Evolutionary conservation across 2,113 vertebrate species (phyloP).

Genomic region (Trochalopteron elliotii): DNA sequence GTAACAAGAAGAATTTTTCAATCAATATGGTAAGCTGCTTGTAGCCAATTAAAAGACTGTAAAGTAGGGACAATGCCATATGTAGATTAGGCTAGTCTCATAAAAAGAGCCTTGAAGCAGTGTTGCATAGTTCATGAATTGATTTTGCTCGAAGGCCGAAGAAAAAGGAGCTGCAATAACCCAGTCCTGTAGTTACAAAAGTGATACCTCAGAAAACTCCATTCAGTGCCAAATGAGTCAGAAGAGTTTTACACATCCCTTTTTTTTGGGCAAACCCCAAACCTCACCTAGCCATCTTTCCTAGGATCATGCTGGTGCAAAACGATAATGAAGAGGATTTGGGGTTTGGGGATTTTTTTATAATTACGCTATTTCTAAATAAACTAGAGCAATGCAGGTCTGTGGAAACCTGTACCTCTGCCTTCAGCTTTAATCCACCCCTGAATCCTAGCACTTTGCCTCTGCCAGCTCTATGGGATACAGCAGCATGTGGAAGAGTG

Average conservation of each 20-base stretch:
- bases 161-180: constrained; percentile 34
- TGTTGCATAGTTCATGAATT: constrained; percentile 41
- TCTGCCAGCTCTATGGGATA: not conserved
- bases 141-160: constrained; percentile 28
- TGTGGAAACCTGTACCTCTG: not conserved
- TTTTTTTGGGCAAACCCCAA: not conserved
- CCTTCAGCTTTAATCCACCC: not conserved
- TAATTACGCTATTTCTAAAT: not conserved
- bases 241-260: not conserved
- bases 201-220: not conserved
- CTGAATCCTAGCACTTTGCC: not conserved
- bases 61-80: constrained; percentile 34
- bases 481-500: not conserved
- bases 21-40: constrained; percentile 54
- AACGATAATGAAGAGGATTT: not conserved
- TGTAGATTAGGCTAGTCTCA: constrained; percentile 41
- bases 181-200: not conserved
- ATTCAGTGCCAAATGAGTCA: not conserved
- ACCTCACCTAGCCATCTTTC: not conserved
- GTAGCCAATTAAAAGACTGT: constrained; percentile 57
- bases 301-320: not conserved
- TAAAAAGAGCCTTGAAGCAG: constrained; percentile 66
- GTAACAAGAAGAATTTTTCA: constrained; percentile 48
- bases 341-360: not conserved
- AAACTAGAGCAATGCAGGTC: not conserved